A percentile compares a stretch with the other conserved stretches of the same genome.
Evolutionary conservation across 2,888 invertebrate genomes (phyloP).

Genomic region (Dione juno): DNA sequence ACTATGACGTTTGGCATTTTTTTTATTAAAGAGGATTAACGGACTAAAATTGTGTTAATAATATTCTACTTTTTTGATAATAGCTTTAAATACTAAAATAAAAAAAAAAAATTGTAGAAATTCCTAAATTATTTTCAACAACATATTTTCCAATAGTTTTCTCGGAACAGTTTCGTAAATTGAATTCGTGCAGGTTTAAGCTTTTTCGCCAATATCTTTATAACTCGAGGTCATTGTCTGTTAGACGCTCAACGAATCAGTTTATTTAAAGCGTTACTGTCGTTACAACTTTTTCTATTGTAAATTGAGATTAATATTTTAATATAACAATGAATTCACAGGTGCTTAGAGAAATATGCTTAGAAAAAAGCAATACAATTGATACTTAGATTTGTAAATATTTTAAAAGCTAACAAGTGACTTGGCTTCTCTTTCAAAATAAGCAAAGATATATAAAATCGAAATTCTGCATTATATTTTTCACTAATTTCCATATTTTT

Average conservation of each 20-base stretch:
- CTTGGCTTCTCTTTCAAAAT: background rate
- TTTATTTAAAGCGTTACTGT: constrained; percentile 40
- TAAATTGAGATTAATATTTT: constrained; percentile 11
- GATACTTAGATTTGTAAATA: background rate
- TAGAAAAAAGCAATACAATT: background rate
- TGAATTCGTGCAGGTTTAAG: constrained; percentile 37
- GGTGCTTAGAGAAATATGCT: background rate
- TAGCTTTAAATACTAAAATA: too few relatives aligned
- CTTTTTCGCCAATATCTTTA: constrained; percentile 43
- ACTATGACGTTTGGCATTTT: background rate
- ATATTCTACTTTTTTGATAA: too few relatives aligned
- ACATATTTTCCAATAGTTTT: constrained; percentile 8
- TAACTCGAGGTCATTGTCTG: constrained; percentile 50
- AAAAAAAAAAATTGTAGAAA: background rate
- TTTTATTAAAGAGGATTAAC: background rate
- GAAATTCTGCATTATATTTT: background rate
- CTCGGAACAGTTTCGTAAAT: constrained; percentile 29
- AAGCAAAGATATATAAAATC: background rate
- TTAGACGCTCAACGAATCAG: constrained; percentile 48
- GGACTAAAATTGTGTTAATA: background rate
- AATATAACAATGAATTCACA: background rate
- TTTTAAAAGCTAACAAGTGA: background rate
- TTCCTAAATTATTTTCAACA: background rate
- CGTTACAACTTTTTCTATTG: constrained; percentile 24
- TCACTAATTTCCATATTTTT: constrained; percentile 11